Percentiles rank a stretch among this genome's conserved stretches.
Conservation (phyloP, 2,888 invertebrate genomes). For the Metalampra italica region DNA sequence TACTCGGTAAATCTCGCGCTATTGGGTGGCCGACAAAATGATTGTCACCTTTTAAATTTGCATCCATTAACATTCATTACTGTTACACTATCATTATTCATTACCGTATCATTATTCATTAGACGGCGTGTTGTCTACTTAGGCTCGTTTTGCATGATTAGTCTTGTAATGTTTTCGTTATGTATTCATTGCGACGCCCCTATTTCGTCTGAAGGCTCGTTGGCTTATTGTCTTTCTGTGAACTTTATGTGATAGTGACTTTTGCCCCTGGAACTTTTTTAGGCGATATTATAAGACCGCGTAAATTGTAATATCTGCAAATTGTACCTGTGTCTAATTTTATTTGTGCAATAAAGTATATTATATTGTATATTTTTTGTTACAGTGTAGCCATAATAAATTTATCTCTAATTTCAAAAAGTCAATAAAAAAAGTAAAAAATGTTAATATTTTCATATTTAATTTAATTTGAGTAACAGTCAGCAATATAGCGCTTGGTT, state of each 20-base stretch:
- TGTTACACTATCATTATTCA: constrained; percentile 32
- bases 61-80: constrained; percentile 61
- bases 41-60: constrained; percentile 76
- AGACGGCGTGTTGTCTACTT: constrained; percentile 44
- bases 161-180: constrained; percentile 51
- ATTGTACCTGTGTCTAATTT: no score
- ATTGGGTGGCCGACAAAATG: constrained; percentile 68
- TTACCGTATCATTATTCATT: constrained; percentile 22
- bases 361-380: no score
- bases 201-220: constrained; percentile 37
- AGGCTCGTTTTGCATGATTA: constrained; percentile 58
- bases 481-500: no score
- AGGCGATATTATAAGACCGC: no score
- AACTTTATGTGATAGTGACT: not conserved
- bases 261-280: no score
- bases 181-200: constrained; percentile 45
- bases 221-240: constrained; percentile 24
- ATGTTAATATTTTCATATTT: no score
- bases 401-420: no score
- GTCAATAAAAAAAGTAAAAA: no score
- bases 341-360: no score
- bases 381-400: no score
- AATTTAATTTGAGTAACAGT: no score
- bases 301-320: no score
- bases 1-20: constrained; percentile 50